A percentile compares a stretch with the other conserved stretches of the same genome.
Conservation (phyloP, 2,888 invertebrate genomes). For the Lordiphosa fenestrarum region DNA sequence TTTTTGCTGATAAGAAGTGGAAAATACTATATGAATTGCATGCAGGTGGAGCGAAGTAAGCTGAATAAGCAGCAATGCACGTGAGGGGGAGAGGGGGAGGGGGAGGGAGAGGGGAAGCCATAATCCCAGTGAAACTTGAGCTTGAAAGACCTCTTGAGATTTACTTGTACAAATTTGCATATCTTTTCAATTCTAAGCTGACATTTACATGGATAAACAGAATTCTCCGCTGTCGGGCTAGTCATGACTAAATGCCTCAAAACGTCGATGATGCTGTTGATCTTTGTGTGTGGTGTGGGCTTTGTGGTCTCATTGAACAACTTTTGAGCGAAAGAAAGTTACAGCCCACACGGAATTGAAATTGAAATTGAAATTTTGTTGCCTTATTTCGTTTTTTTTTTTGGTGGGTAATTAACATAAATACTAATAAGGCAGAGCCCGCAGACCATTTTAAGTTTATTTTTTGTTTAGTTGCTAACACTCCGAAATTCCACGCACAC, state of each 20-base stretch:
- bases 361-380: constrained; percentile 8
- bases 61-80: too few relatives aligned
- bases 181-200: too few relatives aligned
- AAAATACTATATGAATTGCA: not conserved
- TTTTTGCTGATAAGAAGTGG: not conserved
- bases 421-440: constrained; percentile 56
- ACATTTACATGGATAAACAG: too few relatives aligned
- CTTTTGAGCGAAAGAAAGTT: not conserved
- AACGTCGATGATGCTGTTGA: constrained; percentile 13
- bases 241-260: not conserved
- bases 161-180: too few relatives aligned
- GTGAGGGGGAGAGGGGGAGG: not conserved
- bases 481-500: constrained; percentile 50
- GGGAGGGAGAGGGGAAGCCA: not conserved
- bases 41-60: not conserved
- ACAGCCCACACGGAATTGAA: constrained; percentile 14
- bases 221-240: too few relatives aligned
- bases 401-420: constrained; percentile 56
- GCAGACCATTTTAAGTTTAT: constrained; percentile 45
- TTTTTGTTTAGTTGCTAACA: constrained; percentile 32
- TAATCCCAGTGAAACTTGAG: not conserved
- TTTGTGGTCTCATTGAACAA: too few relatives aligned
- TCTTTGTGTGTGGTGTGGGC: constrained; percentile 11
- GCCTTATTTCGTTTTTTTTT: constrained; percentile 15
- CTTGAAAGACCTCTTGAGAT: too few relatives aligned